These are phyloP conservation scores for Pogona vitticeps DNA, from an alignment of 2,113 vertebrate species.

Conservation along the genomic window DNA sequence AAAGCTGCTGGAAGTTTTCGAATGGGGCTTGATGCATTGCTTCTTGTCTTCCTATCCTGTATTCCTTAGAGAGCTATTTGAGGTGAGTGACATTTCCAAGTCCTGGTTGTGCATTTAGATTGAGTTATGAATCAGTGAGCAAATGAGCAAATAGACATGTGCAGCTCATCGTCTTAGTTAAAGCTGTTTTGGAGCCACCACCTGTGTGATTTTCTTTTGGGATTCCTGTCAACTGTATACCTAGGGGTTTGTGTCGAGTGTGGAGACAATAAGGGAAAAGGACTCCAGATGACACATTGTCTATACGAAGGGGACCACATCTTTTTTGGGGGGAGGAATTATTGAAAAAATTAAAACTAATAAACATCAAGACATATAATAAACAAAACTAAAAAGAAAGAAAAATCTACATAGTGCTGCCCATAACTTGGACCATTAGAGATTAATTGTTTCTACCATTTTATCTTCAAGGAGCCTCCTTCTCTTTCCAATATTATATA, in stretches of 20 bases:
- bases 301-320: too few species aligned
- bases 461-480: too few species aligned
- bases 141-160: neutral
- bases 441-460: too few species aligned
- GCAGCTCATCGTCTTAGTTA: neutral
- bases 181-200: neutral
- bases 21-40: neutral
- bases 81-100: neutral
- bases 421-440: too few species aligned
- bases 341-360: neutral
- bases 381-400: too few species aligned
- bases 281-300: neutral
- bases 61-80: neutral
- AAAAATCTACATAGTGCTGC: too few species aligned
- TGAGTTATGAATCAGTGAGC: neutral
- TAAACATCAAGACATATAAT: too few species aligned
- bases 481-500: too few species aligned
- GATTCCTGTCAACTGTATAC: neutral
- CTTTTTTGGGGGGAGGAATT: too few species aligned
- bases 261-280: neutral
- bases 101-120: neutral
- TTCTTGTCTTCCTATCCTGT: neutral
- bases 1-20: neutral
- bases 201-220: neutral
- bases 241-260: neutral